A percentile compares a stretch with the other conserved stretches of the same genome.
Evolutionary conservation across 2,888 invertebrate species (phyloP).

Genomic region (Amaurobius ferox): DNA sequence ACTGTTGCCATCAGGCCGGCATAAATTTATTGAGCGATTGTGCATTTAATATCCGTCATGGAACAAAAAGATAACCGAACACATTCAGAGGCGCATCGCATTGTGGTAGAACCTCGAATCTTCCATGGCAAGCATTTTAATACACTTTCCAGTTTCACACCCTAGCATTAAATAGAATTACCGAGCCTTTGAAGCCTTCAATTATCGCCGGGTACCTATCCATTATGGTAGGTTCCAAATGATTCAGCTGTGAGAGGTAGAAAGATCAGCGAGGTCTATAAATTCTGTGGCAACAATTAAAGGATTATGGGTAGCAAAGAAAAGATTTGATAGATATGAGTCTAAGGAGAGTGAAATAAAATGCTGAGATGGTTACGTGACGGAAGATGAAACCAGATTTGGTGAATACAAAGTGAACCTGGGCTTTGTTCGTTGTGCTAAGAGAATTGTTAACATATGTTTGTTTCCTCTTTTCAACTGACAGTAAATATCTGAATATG

Average conservation of each 20-base stretch:
- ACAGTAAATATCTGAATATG: too few relatives aligned
- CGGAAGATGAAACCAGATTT: too few relatives aligned
- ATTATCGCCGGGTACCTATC: conserved; percentile 1
- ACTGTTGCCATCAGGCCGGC: background rate
- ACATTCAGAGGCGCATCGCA: background rate
- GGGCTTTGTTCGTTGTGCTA: too few relatives aligned
- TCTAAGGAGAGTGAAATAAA: background rate
- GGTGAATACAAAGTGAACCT: too few relatives aligned
- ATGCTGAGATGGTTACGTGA: background rate
- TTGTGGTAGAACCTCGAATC: background rate
- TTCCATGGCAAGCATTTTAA: background rate
- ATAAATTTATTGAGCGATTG: background rate
- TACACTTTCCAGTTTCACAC: conserved; percentile 15
- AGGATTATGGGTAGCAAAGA: background rate
- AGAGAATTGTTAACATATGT: too few relatives aligned
- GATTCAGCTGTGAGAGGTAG: conserved; percentile 1
- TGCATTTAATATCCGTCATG: background rate
- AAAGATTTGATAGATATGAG: background rate
- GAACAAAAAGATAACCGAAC: background rate
- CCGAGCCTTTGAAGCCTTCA: background rate
- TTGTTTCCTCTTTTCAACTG: too few relatives aligned
- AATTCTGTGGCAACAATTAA: background rate
- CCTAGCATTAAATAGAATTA: conserved; percentile 42
- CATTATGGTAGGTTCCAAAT: background rate
- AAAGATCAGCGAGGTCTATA: background rate